Evolutionary conservation across 1,140 invertebrate genomes (phyloP).

Genomic region (Matsumurasca onukii): DNA sequence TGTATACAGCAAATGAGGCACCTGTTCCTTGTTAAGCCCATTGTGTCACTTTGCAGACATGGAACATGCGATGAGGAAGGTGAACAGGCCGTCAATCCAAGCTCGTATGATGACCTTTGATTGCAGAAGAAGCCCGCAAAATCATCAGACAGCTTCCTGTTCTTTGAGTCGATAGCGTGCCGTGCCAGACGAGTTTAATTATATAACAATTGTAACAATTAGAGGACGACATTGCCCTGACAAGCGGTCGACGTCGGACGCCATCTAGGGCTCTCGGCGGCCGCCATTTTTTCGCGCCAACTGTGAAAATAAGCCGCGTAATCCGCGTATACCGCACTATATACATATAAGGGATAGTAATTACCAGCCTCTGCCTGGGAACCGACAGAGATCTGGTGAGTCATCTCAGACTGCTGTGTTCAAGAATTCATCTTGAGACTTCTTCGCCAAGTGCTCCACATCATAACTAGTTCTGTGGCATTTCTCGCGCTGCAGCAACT

Average conservation of each 20-base stretch:
- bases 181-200: slow-evolving; percentile 11
- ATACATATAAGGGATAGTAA: slow-evolving; percentile 19
- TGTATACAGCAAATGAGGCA: too few species aligned
- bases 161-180: slow-evolving; percentile 1
- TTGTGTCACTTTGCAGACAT: neutral
- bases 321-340: too few species aligned
- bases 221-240: neutral
- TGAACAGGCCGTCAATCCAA: neutral
- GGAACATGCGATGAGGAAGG: neutral
- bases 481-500: too few species aligned
- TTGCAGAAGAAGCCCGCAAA: slow-evolving; percentile 15
- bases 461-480: too few species aligned
- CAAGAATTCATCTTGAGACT: too few species aligned
- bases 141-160: slow-evolving; percentile 4
- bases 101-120: neutral
- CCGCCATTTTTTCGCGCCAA: slow-evolving; percentile 14
- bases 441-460: too few species aligned
- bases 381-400: neutral
- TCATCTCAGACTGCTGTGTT: too few species aligned
- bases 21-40: too few species aligned
- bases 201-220: slow-evolving; percentile 23
- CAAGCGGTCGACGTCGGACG: neutral
- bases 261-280: neutral
- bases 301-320: slow-evolving; percentile 20
- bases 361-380: neutral